phyloP scores from a whole-genome alignment of 2,888 invertebrate genomes.

The Aradus depressus region DNA sequence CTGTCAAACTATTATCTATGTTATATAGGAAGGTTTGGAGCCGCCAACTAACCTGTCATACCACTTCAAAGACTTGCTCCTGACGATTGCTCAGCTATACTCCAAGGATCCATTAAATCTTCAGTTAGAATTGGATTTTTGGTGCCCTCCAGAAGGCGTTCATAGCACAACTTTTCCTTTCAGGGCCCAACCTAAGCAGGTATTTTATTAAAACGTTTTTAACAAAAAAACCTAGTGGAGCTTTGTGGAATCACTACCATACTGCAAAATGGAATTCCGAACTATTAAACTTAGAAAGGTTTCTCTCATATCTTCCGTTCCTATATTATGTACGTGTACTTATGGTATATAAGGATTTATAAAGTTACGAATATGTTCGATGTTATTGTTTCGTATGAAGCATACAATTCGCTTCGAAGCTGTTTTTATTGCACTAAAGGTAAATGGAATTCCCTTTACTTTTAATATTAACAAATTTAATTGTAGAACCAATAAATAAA shows the following conservation, averaged over 20 bases:
- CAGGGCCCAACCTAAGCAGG: conserved; percentile 38
- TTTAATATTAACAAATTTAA: too few species aligned
- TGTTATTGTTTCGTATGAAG: too few species aligned
- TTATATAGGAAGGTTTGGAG: conserved; percentile 33
- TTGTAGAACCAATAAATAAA: too few species aligned
- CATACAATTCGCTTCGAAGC: too few species aligned
- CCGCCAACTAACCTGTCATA: conserved; percentile 50
- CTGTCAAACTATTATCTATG: conserved; percentile 9
- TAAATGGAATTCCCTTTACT: too few species aligned
- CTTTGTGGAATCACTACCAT: neutral
- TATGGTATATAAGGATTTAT: too few species aligned
- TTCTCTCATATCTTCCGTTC: too few species aligned
- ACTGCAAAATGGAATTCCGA: neutral
- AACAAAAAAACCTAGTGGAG: too few species aligned
- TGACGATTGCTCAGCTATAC: conserved; percentile 68
- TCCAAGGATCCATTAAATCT: conserved; percentile 56
- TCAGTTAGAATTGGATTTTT: conserved; percentile 67
- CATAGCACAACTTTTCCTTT: conserved; percentile 33
- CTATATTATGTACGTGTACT: too few species aligned
- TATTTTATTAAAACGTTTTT: conserved; percentile 28
- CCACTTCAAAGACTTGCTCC: conserved; percentile 73
- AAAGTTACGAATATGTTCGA: too few species aligned
- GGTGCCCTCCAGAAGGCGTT: conserved; percentile 50
- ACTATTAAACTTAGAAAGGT: too few species aligned
- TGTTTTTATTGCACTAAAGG: too few species aligned